A percentile compares a stretch with the other conserved stretches of the same genome.
Conservation (phyloP, 2,888 invertebrate genomes). For the Idaea biselata region DNA sequence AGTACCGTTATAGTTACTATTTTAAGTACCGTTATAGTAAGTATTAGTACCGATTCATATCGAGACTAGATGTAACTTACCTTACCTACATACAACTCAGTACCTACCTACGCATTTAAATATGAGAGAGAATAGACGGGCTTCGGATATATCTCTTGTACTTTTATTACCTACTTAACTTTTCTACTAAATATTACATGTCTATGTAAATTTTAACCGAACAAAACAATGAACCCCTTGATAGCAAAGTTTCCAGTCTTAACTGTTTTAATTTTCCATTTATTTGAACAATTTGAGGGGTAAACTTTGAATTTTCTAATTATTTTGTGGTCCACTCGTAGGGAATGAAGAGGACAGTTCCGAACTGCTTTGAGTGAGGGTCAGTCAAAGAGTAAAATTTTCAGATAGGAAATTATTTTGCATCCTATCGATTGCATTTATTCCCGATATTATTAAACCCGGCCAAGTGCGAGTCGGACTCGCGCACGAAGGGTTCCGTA, state of each 20-base stretch:
- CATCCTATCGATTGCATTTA: not conserved
- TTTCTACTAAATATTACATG: not conserved
- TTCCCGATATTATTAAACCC: not conserved
- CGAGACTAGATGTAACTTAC: too few species aligned
- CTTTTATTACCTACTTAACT: not conserved
- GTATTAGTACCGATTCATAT: too few species aligned
- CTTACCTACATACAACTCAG: too few species aligned
- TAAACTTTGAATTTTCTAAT: constrained; percentile 39
- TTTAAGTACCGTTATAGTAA: too few species aligned
- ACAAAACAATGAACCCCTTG: not conserved
- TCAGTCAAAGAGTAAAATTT: constrained; percentile 33
- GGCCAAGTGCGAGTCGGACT: too few species aligned
- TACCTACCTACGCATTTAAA: too few species aligned
- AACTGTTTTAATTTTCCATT: constrained; percentile 21
- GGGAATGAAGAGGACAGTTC: constrained; percentile 38
- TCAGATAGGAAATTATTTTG: constrained; percentile 23
- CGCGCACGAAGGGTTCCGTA: too few species aligned
- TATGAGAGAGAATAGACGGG: too few species aligned
- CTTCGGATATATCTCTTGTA: too few species aligned
- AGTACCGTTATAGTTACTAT: too few species aligned
- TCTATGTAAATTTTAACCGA: not conserved
- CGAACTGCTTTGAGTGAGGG: constrained; percentile 30
- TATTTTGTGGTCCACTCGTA: constrained; percentile 37
- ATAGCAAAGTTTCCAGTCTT: not conserved
- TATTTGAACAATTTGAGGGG: constrained; percentile 19